phyloP scores from a whole-genome alignment of 2,797 vertebrate genomes.

The Micropoecilia bifurca region DNA sequence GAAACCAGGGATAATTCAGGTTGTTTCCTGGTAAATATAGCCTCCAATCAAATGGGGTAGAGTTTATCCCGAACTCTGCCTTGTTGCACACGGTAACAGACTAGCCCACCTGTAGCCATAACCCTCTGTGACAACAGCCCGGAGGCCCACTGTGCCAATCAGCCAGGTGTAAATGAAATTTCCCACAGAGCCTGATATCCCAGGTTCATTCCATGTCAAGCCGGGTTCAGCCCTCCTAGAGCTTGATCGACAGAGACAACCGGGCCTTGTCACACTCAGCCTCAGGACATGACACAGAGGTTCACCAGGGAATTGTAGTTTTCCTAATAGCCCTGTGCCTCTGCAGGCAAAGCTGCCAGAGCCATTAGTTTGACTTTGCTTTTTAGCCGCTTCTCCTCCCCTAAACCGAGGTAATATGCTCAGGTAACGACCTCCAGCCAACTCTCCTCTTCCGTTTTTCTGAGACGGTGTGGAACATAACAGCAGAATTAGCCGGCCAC shows the following conservation, averaged over 20 bases:
- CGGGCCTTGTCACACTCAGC: conserved; percentile 70
- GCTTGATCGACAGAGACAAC: conserved; percentile 77
- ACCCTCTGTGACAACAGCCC: conserved; percentile 68
- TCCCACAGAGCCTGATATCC: conserved; percentile 67
- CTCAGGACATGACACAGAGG: conserved; percentile 69
- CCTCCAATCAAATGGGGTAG: conserved; percentile 19
- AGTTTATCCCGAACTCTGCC: conserved; percentile 25
- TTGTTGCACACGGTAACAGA: conserved; percentile 32
- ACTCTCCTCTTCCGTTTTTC: conserved; percentile 51
- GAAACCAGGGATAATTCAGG: conserved; percentile 5
- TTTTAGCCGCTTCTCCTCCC: conserved; percentile 55
- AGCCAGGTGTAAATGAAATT: conserved; percentile 65
- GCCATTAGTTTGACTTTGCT: conserved; percentile 72
- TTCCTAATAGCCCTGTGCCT: conserved; percentile 75
- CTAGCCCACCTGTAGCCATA: conserved; percentile 60
- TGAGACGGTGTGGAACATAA: conserved; percentile 54
- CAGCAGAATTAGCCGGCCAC: conserved; percentile 56
- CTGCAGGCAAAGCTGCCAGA: conserved; percentile 58
- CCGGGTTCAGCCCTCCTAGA: conserved; percentile 55
- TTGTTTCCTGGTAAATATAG: neutral
- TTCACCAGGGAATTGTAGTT: conserved; percentile 78
- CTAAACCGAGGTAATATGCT: conserved; percentile 58
- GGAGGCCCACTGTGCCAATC: conserved; percentile 73
- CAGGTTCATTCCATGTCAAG: conserved; percentile 66
- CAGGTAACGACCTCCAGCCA: conserved; percentile 69